Conservation (phyloP, 2,888 invertebrate genomes). For the Caenorhabditis angaria region DNA sequence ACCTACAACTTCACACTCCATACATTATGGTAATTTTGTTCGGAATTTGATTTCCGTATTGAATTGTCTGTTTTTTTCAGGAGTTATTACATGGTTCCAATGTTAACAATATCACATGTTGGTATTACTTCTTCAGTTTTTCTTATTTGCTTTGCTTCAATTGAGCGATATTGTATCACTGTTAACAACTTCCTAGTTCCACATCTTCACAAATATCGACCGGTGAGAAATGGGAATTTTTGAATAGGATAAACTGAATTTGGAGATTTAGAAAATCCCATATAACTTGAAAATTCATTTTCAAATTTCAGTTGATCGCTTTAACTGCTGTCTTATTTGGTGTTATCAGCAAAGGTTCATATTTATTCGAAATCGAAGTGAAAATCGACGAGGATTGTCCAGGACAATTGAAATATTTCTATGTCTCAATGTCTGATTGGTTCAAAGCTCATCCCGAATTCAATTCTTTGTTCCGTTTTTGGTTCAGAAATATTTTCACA, state of each 20-base stretch:
- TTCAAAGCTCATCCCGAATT: conserved; percentile 30
- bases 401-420: conserved; percentile 47
- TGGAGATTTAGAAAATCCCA: too few species aligned
- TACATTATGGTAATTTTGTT: conserved; percentile 33
- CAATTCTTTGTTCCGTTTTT: conserved; percentile 49
- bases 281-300: background rate
- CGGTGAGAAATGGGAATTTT: conserved; percentile 3
- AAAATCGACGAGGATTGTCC: conserved; percentile 32
- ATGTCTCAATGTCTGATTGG: conserved; percentile 27
- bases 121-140: conserved; percentile 59
- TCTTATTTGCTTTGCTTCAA: conserved; percentile 59
- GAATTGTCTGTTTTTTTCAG: background rate
- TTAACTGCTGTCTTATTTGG: conserved; percentile 61
- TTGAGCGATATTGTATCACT: conserved; percentile 57
- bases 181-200: conserved; percentile 45
- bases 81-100: conserved; percentile 41
- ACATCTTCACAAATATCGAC: conserved; percentile 37
- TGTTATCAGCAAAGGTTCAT: conserved; percentile 63
- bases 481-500: conserved; percentile 57
- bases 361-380: conserved; percentile 58
- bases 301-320: conserved; percentile 45
- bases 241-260: background rate
- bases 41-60: background rate
- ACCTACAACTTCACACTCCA: conserved; percentile 17
- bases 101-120: conserved; percentile 55